Conservation (phyloP, 2,888 invertebrate genomes). For the Abrostola triplasia region DNA sequence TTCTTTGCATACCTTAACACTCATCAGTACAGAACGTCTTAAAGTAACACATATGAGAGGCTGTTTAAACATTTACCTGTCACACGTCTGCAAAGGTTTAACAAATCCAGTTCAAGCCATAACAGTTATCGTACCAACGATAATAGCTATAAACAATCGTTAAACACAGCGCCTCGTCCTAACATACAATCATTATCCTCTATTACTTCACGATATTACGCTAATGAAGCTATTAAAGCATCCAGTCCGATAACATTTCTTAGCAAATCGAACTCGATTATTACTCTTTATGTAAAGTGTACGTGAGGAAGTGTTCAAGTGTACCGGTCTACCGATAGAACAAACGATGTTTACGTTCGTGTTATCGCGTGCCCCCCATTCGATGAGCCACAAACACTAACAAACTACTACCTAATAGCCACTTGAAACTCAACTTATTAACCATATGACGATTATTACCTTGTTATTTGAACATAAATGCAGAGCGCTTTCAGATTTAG, state of each 20-base stretch:
- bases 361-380: constrained; percentile 75
- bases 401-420: constrained; percentile 65
- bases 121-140: constrained; percentile 31
- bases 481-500: constrained; percentile 21
- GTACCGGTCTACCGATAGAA: constrained; percentile 27
- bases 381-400: constrained; percentile 67
- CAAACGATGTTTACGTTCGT: constrained; percentile 65
- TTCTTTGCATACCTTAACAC: too few relatives aligned
- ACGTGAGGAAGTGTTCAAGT: constrained; percentile 55
- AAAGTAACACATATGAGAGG: background rate
- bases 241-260: constrained; percentile 9
- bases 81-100: constrained; percentile 26
- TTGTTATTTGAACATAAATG: constrained; percentile 15
- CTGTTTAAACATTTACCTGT: background rate
- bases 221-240: constrained; percentile 27
- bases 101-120: constrained; percentile 17
- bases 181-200: constrained; percentile 30
- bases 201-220: constrained; percentile 31
- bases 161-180: constrained; percentile 19
- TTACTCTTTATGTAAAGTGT: constrained; percentile 35
- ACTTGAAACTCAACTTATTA: constrained; percentile 57
- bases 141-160: constrained; percentile 41
- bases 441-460: constrained; percentile 40
- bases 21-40: too few relatives aligned
- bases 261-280: constrained; percentile 22